phyloP scores from a whole-genome alignment of 2,888 invertebrate species.

The Apamea sordens region DNA sequence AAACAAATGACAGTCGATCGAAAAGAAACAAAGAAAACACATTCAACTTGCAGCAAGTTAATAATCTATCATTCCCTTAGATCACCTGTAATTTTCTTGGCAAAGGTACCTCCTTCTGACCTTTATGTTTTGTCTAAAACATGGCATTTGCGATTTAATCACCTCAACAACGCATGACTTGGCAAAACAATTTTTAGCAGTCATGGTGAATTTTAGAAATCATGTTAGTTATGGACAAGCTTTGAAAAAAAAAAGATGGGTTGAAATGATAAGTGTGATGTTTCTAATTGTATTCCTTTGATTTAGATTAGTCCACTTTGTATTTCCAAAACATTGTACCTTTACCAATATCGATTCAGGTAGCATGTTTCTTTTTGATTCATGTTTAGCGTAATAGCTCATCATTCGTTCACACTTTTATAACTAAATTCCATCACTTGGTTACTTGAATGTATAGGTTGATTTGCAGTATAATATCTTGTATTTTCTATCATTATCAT shows the following conservation, averaged over 20 bases:
- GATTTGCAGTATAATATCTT: neutral
- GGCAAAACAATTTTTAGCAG: slow-evolving; percentile 38
- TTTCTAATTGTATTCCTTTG: neutral
- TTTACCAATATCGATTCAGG: neutral
- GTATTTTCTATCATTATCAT: neutral
- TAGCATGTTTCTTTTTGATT: neutral
- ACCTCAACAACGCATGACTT: slow-evolving; percentile 36
- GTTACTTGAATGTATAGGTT: neutral
- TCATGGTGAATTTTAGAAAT: slow-evolving; percentile 50
- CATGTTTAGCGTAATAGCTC: neutral
- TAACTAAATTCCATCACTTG: neutral
- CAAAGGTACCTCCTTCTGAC: slow-evolving; percentile 14
- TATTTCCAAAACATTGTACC: neutral
- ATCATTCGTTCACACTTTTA: neutral
- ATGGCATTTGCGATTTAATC: slow-evolving; percentile 38
- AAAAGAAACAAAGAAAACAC: slow-evolving; percentile 4
- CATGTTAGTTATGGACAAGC: neutral
- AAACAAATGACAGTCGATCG: neutral
- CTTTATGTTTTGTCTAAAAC: slow-evolving; percentile 29
- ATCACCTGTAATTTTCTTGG: slow-evolving; percentile 50
- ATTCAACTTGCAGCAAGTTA: neutral
- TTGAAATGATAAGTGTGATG: neutral
- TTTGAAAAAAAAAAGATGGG: neutral
- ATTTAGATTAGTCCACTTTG: neutral
- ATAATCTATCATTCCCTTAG: neutral